Evolutionary conservation across 2,797 vertebrate species (phyloP).

Genomic region (Cetoscarus ocellatus): DNA sequence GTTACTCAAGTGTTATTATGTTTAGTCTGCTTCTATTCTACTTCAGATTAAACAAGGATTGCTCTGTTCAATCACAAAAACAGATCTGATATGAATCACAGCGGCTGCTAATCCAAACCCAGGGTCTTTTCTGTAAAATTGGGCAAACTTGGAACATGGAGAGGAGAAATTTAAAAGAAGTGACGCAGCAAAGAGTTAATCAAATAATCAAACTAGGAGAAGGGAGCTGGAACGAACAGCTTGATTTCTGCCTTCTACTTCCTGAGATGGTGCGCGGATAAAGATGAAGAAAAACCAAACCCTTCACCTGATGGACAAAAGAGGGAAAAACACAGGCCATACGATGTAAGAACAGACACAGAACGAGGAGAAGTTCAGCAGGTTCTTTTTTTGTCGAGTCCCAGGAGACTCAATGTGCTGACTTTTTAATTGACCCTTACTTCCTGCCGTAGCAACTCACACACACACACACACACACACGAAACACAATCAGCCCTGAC

Average conservation of each 20-base stretch:
- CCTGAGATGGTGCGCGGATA: constrained; percentile 47
- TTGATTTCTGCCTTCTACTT: constrained; percentile 36
- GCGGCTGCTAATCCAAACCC: background rate
- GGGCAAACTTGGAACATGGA: constrained; percentile 18
- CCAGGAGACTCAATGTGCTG: constrained; percentile 60
- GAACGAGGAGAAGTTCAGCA: constrained; percentile 35
- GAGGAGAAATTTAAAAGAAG: constrained; percentile 21
- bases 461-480: constrained; percentile 15
- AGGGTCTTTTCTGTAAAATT: constrained; percentile 14
- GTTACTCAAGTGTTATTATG: constrained; percentile 31
- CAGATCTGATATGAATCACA: constrained; percentile 30
- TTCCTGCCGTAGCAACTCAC: constrained; percentile 72
- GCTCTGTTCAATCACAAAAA: constrained; percentile 45
- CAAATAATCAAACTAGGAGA: constrained; percentile 49
- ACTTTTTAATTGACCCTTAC: constrained; percentile 72
- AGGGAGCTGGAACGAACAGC: constrained; percentile 35
- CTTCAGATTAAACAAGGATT: constrained; percentile 37
- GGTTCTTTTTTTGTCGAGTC: constrained; percentile 49
- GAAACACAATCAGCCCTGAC: constrained; percentile 35
- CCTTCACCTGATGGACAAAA: constrained; percentile 45
- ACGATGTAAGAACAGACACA: background rate
- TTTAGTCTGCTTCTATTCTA: constrained; percentile 54
- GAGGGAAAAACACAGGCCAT: background rate
- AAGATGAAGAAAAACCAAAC: constrained; percentile 30
- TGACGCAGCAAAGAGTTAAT: constrained; percentile 42